Evolutionary conservation across 1,140 invertebrate species (phyloP).

Genomic region (Trinorchestia longiramus): DNA sequence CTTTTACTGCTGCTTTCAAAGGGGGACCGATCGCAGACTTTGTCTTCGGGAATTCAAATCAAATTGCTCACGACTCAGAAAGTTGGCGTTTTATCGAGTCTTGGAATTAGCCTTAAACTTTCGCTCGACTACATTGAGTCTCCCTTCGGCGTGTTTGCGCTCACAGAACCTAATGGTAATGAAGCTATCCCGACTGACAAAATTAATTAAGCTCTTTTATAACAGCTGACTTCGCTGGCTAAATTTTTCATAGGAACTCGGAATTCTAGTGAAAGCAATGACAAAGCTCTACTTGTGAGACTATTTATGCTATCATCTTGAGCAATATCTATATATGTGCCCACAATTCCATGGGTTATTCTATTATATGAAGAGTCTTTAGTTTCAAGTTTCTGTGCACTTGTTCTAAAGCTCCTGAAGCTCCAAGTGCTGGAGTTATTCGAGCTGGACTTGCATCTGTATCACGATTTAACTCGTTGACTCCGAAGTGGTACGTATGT

Average conservation of each 20-base stretch:
- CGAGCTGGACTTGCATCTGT: no score
- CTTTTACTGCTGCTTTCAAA: not conserved
- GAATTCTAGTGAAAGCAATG: not conserved
- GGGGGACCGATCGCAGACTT: not conserved
- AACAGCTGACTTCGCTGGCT: not conserved
- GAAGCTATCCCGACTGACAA: not conserved
- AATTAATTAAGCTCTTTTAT: not conserved
- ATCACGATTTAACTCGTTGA: no score
- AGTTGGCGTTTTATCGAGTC: not conserved
- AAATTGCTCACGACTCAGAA: not conserved
- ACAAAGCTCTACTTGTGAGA: not conserved
- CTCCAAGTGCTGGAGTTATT: no score
- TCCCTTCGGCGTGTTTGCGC: not conserved
- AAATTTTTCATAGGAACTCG: not conserved
- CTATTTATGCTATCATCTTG: not conserved
- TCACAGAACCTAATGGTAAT: not conserved
- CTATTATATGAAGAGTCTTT: not conserved
- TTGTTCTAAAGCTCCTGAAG: not conserved
- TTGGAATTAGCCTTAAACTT: conserved; percentile 1
- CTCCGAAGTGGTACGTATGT: no score
- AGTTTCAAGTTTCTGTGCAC: not conserved
- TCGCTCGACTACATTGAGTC: not conserved
- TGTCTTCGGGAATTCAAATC: not conserved
- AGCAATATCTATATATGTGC: not conserved
- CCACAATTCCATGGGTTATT: not conserved